Evolutionary conservation across 2,797 vertebrate genomes (phyloP).

Genomic region (Melanotaenia boesemani): DNA sequence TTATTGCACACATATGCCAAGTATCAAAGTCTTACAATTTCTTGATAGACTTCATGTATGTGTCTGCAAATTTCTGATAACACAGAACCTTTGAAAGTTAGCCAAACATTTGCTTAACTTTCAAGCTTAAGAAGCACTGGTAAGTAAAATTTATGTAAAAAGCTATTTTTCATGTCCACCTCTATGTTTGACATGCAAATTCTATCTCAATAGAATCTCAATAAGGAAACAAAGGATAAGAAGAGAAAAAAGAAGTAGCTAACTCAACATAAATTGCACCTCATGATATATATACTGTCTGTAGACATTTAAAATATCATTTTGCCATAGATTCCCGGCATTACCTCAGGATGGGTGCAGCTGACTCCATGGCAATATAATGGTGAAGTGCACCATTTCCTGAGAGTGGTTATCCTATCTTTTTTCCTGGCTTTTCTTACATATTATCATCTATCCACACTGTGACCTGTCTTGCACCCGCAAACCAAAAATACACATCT

Average conservation of each 20-base stretch:
- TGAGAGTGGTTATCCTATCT: constrained; percentile 51
- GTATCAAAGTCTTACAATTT: neutral
- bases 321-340: constrained; percentile 18
- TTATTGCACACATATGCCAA: neutral
- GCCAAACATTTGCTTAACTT: neutral
- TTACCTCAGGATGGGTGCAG: constrained; percentile 45
- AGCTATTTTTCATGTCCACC: neutral
- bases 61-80: neutral
- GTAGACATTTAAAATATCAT: constrained; percentile 6
- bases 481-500: constrained; percentile 59
- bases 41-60: neutral
- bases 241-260: neutral
- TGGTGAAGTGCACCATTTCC: constrained; percentile 54
- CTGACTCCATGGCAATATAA: constrained; percentile 41
- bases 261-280: constrained; percentile 19
- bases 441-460: constrained; percentile 62
- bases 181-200: neutral
- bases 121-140: neutral
- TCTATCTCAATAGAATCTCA: neutral
- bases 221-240: neutral
- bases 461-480: constrained; percentile 47
- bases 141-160: neutral
- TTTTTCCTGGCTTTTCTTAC: constrained; percentile 52
- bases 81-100: neutral
- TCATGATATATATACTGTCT: neutral